Conservation (phyloP, 2,113 vertebrate genomes). For the Ornithorhynchus anatinus region DNA sequence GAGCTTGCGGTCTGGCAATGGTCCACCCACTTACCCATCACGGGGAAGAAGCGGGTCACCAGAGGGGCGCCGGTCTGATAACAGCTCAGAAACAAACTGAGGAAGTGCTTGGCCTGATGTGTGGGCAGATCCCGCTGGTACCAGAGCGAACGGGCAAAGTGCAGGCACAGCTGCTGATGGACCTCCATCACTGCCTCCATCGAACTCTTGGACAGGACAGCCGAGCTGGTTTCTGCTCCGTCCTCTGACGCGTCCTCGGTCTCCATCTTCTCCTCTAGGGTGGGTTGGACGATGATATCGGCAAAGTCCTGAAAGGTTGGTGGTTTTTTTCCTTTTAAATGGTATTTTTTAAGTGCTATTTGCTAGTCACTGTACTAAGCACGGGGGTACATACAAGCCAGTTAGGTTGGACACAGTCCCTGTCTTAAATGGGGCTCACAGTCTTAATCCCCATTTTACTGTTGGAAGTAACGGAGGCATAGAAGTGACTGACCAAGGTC, state of each 20-base stretch:
- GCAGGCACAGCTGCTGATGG: conserved; percentile 85
- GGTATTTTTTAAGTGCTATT: too few species aligned
- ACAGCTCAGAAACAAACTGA: conserved; percentile 85
- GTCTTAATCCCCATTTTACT: too few species aligned
- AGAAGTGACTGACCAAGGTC: too few species aligned
- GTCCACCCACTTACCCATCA: conserved; percentile 79
- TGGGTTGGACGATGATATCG: conserved; percentile 81
- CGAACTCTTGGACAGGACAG: conserved; percentile 72
- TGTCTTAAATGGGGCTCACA: too few species aligned
- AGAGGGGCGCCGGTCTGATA: conserved; percentile 90
- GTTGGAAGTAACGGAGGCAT: too few species aligned
- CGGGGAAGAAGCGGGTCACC: conserved; percentile 84
- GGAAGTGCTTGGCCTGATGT: conserved; percentile 76
- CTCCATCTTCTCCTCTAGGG: conserved; percentile 79
- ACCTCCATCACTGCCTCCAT: conserved; percentile 81
- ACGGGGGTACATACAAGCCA: too few species aligned
- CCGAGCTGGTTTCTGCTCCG: conserved; percentile 34
- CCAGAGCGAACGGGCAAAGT: conserved; percentile 85
- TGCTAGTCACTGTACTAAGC: too few species aligned
- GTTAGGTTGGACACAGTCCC: too few species aligned
- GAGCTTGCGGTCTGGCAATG: too few species aligned
- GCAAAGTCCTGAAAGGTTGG: conserved; percentile 89
- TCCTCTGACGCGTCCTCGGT: conserved; percentile 55
- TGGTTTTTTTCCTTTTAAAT: too few species aligned
- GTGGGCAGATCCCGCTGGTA: conserved; percentile 73